Percentiles rank a stretch among this genome's conserved stretches.
These are phyloP conservation scores for Andrena minutula DNA, from an alignment of 2,888 invertebrate species.

Conservation along the genomic window DNA sequence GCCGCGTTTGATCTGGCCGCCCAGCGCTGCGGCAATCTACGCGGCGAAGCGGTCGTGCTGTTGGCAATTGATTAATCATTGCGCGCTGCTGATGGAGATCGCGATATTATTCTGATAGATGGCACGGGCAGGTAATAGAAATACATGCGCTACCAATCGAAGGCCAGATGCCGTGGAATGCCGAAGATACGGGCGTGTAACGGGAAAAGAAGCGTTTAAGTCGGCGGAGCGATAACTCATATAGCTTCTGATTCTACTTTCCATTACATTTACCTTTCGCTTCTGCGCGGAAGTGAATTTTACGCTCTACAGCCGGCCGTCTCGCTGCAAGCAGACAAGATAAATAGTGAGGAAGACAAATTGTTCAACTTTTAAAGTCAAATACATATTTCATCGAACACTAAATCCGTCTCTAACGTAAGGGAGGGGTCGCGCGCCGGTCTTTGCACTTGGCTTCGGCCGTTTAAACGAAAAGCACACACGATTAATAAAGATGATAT, in stretches of 20 bases:
- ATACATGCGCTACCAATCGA: too few relatives aligned
- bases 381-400: constrained; percentile 55
- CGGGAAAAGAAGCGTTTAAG: constrained; percentile 38
- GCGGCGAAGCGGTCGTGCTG: constrained; percentile 6
- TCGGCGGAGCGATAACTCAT: constrained; percentile 48
- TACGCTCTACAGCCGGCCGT: constrained; percentile 45
- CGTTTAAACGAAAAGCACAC: not conserved
- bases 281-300: constrained; percentile 38
- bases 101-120: not conserved
- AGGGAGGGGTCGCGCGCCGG: constrained; percentile 1
- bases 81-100: constrained; percentile 7
- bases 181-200: not conserved
- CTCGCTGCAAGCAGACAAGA: constrained; percentile 45
- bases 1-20: constrained; percentile 41
- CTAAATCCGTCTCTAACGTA: constrained; percentile 10
- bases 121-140: too few relatives aligned
- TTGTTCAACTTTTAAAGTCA: constrained; percentile 53
- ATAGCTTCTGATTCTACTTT: constrained; percentile 47
- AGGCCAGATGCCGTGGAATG: not conserved
- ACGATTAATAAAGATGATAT: constrained; percentile 3
- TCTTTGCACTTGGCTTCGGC: constrained; percentile 10
- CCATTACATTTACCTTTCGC: constrained; percentile 52
- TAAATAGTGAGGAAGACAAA: constrained; percentile 57
- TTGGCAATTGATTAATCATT: constrained; percentile 34
- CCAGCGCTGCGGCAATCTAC: constrained; percentile 17